phyloP scores from a whole-genome alignment of 2,113 vertebrate species.

The Galeopterus variegatus region DNA sequence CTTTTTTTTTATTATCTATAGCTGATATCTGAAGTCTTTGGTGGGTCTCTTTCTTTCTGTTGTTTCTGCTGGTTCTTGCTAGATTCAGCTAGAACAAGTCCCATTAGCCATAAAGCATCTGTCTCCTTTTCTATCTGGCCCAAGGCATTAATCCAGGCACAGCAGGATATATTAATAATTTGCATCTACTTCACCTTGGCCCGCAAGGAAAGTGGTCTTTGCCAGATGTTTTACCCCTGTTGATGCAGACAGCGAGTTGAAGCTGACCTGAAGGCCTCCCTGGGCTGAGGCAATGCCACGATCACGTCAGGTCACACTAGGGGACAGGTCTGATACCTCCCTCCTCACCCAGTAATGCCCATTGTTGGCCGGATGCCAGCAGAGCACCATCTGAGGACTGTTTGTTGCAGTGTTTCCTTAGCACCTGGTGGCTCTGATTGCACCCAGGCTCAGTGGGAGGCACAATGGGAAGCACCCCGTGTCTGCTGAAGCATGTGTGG shows the following conservation, averaged over 20 bases:
- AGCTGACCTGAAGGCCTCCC: not conserved
- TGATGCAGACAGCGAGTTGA: not conserved
- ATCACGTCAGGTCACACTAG: not conserved
- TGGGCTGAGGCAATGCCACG: not conserved
- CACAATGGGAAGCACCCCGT: fast-evolving
- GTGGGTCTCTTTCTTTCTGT: not conserved
- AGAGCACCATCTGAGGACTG: not conserved
- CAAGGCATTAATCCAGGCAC: not conserved
- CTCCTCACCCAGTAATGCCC: not conserved
- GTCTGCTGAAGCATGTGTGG: not conserved
- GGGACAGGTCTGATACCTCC: not conserved
- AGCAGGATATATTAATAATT: too few species aligned
- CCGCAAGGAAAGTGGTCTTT: not conserved
- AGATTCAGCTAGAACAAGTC: not conserved
- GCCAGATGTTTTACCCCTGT: not conserved
- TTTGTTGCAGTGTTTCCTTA: too few species aligned
- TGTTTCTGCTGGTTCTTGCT: not conserved
- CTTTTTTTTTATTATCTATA: not conserved
- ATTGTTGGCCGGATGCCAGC: not conserved
- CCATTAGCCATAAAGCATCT: not conserved
- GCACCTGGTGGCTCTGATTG: fast-evolving
- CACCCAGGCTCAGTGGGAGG: not conserved
- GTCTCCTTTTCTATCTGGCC: not conserved
- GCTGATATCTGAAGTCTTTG: not conserved
- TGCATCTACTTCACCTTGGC: not conserved